Evolutionary conservation across 2,888 invertebrate genomes (phyloP), one percentile per base, ranked within the genome.

Genomic region (Galerucella calmariensis): DNA sequence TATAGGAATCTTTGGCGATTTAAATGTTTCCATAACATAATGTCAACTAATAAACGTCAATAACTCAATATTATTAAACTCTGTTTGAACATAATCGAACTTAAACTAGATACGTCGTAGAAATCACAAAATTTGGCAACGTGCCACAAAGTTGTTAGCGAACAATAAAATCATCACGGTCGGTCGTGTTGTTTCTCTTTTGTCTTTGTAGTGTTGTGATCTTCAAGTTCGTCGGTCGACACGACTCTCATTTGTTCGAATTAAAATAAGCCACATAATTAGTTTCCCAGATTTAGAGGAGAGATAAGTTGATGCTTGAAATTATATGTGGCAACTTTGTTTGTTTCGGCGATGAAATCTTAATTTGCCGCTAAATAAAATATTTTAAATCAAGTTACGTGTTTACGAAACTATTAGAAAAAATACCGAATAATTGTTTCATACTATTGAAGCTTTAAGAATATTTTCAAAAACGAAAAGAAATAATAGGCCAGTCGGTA

Each of bases 211-310:
- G 11, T 20, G 24, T 44, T 41, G 59, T 63, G 68, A 56, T 71
- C 61, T 61, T 65, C 58, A 27, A 20, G 35, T 61, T 16, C 62
- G 63, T 66, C 68, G 67, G 62, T 62, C 65, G 75, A 75, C 72
- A 72, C 72, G 69, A 69, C 69, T 75, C 72, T 66, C 72, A 75
- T 75, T 72, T 75, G 75, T 75, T 75, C 69, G 56, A 72, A 72
- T 62, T 75, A 75, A 75, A 75, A 75, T 75, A 72, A 75, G 72
- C 72, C 72, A 69, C 75, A 51, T 72, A 72, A 75, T 75, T 75
- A 75, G 69, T 67, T 72, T 51, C 46, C 62, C 72, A 67, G 51
- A 69, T 69, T 75, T 75, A 61, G 46, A 48, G 59, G 14, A 14
- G 68, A 71, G 58, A 72, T 66, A 66, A 69, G 69, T 67, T 67